Base-by-base conservation (phyloP, 2,888 invertebrate species). In the Eledona agricola region DNA sequence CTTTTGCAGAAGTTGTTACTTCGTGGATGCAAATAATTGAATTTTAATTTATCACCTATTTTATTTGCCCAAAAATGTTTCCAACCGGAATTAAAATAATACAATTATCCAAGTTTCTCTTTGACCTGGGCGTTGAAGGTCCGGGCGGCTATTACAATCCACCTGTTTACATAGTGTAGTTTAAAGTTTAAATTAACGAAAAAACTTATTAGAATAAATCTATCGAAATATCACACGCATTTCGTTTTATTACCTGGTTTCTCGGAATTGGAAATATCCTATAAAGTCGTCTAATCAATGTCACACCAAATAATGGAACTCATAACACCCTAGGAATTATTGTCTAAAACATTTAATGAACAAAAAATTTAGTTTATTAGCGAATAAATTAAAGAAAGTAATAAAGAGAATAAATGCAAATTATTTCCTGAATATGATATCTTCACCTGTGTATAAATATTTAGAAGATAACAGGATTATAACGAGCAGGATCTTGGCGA, bases 171-270 rank as follows among this genome's bases (percentile, higher is more conserved):
- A n/a, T n/a, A n/a, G n/a, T n/a, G n/a, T n/a, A n/a, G n/a, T n/a
- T n/a, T n/a, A n/a, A n/a, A n/a, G n/a, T n/a, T n/a, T n/a, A n/a
- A n/a, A n/a, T n/a, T n/a, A n/a, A n/a, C n/a, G n/a, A n/a, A n/a
- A n/a, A n/a, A n/a, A n/a, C n/a, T n/a, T n/a, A n/a, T n/a, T n/a
- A n/a, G n/a, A n/a, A n/a, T n/a, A n/a, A n/a, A n/a, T n/a, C n/a
- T n/a, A n/a, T n/a, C n/a, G n/a, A n/a, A n/a, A n/a, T n/a, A n/a
- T n/a, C n/a, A n/a, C n/a, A 42, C 15, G 31, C 22, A 42, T 29
- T 19, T 13, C 4, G 22, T 19, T 42, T 42, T 42, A 42, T 42
- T 42, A 42, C 42, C 42, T 42, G 29, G 42, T 42, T 42, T 42
- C 13, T 20, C 42, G 7, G 42, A 42, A 42, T 42, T 42, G 22